Base-by-base conservation (phyloP, 2,888 invertebrate genomes). In the Villa cingulata region DNA sequence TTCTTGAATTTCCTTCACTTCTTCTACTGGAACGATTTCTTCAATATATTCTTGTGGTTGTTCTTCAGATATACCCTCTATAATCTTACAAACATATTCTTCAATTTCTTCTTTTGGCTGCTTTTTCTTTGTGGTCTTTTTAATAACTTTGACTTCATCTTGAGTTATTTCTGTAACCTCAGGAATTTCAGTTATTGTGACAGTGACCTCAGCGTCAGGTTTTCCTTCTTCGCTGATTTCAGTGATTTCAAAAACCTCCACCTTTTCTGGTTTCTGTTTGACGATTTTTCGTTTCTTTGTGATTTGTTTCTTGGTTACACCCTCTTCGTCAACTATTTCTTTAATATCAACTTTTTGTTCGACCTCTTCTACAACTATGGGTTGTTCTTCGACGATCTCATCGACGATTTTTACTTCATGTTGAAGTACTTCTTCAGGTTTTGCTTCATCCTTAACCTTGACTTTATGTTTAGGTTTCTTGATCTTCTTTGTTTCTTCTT, bases 181-280 rank as follows among this genome's bases (percentile, higher is more conserved):
- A 4, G 61, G 58, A 4, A 62, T 54, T 50, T 70, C 68, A n/a
- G n/a, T n/a, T n/a, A n/a, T n/a, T n/a, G n/a, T n/a, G 4, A 73
- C 62, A 23, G 62, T 60, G 18, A 74, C 65, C 51, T 70, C 68
- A 52, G 66, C 67, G 50, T 72, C 55, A 38, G 72, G 68, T 55
- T 65, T 66, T 38, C 61, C 67, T 47, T 62, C 72, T 47, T 63
- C 62, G 47, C 64, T 56, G 37, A 62, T 58, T 51, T 62, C 70
- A 15, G 65, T 57, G 48, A 70, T 66, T 58, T 70, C 69, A 15
- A 70, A 61, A 5, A 69, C 56, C 54, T 72, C 68, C 55, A 72
- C 65, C 53, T 66, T 61, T 36, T 66, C 62, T 51, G 70, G 73
- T 19, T 62, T 53, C 43, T 66, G 63, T 51, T 67, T 70, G 51